These are phyloP conservation scores for Istiophorus platypterus DNA, from an alignment of 2,113 vertebrate species.

Conservation along the genomic window DNA sequence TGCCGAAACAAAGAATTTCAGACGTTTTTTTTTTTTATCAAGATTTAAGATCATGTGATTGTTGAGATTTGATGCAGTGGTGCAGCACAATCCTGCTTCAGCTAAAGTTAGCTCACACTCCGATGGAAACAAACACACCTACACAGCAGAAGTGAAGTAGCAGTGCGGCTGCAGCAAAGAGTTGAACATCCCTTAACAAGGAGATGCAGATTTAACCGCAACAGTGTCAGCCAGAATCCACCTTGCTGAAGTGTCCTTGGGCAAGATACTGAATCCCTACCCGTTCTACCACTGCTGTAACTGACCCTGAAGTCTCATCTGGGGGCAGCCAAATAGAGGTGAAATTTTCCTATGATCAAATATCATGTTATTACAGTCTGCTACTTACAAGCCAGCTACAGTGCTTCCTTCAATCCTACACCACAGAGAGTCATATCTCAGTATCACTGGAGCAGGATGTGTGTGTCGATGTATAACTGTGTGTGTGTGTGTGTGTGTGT, in stretches of 20 bases:
- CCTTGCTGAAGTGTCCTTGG: slow-evolving; percentile 60
- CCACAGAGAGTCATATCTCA: slow-evolving; percentile 45
- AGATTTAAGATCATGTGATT: slow-evolving; percentile 35
- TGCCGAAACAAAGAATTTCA: slow-evolving; percentile 30
- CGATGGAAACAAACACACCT: slow-evolving; percentile 76
- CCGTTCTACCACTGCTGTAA: slow-evolving; percentile 22
- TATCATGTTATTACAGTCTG: slow-evolving; percentile 68
- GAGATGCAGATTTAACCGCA: slow-evolving; percentile 48
- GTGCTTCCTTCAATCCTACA: slow-evolving; percentile 56
- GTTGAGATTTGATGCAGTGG: slow-evolving; percentile 51
- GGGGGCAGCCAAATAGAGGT: slow-evolving; percentile 49
- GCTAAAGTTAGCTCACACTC: slow-evolving; percentile 70
- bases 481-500: slow-evolving; percentile 25
- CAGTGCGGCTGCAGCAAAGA: slow-evolving; percentile 29
- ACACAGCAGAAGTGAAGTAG: slow-evolving; percentile 58
- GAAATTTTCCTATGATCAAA: slow-evolving; percentile 66
- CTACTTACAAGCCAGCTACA: slow-evolving; percentile 64
- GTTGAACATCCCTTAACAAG: slow-evolving; percentile 45
- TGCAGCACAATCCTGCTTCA: slow-evolving; percentile 43
- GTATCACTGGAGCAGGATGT: slow-evolving; percentile 62
- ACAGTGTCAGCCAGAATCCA: slow-evolving; percentile 48
- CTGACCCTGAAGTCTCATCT: slow-evolving; percentile 54
- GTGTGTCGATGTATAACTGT: slow-evolving; percentile 52
- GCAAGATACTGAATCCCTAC: slow-evolving; percentile 51
- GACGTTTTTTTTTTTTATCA: slow-evolving; percentile 26